Conservation (phyloP, 1,140 invertebrate species). For the Frieseomelitta varia region DNA sequence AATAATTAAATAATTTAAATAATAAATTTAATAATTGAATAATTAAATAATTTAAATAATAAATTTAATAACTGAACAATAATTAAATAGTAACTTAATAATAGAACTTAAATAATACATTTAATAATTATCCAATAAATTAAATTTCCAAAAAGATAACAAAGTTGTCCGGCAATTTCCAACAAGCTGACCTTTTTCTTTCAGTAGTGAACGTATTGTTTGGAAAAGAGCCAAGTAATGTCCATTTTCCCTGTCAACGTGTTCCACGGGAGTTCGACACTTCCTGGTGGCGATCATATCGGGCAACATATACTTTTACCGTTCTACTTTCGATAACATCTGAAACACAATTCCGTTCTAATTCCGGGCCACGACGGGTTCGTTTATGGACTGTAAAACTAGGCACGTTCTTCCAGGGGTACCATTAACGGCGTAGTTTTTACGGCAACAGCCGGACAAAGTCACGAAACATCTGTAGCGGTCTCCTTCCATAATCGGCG, state of each 20-base stretch:
- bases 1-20: too few species aligned
- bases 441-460: constrained; percentile 25
- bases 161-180: neutral
- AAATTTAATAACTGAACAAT: too few species aligned
- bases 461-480: constrained; percentile 45
- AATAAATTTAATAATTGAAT: too few species aligned
- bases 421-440: constrained; percentile 50
- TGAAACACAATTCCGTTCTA: constrained; percentile 48
- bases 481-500: constrained; percentile 23
- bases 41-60: too few species aligned
- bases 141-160: too few species aligned
- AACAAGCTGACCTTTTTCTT: neutral
- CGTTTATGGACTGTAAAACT: constrained; percentile 53
- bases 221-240: neutral
- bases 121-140: too few species aligned
- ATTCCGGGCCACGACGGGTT: constrained; percentile 40
- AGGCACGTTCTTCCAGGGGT: constrained; percentile 36
- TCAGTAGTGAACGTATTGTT: neutral
- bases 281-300: constrained; percentile 25
- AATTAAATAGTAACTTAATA: too few species aligned
- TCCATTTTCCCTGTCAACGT: constrained; percentile 10
- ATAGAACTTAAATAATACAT: too few species aligned
- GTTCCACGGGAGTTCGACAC: neutral
- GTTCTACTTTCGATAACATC: constrained; percentile 50
- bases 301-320: constrained; percentile 9